Conservation (phyloP, 1,140 invertebrate species). For the Gonatopus flavifemur region DNA sequence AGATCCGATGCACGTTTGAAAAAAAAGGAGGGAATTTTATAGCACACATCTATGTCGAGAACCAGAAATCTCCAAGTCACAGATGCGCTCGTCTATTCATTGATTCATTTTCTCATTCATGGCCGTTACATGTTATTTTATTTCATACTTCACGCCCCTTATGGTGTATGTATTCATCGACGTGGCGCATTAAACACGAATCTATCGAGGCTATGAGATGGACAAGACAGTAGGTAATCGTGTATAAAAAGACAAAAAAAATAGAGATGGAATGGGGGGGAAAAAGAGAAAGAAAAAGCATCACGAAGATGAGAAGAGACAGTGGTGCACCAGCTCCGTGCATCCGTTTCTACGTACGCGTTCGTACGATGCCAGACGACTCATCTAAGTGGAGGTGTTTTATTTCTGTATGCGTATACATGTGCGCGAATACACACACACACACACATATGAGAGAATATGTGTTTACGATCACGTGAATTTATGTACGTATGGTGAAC, state of each 20-base stretch:
- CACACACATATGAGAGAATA: conserved; percentile 19
- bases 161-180: conserved; percentile 31
- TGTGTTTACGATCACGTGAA: neutral
- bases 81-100: conserved; percentile 40
- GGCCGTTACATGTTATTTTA: conserved; percentile 39
- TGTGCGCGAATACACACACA: conserved; percentile 15
- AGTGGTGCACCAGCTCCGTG: neutral
- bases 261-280: conserved; percentile 13
- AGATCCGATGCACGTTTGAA: too few species aligned
- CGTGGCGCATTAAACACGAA: conserved; percentile 35
- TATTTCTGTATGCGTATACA: too few species aligned
- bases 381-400: too few species aligned
- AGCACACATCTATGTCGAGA: too few species aligned
- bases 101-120: too few species aligned
- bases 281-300: conserved; percentile 25
- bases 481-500: neutral
- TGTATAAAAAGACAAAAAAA: neutral
- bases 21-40: too few species aligned
- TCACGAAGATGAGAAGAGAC: neutral
- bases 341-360: neutral
- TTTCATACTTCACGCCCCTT: conserved; percentile 47
- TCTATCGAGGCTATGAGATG: conserved; percentile 10
- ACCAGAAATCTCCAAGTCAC: too few species aligned
- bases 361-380: neutral
- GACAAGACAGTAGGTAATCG: conserved; percentile 9